These are phyloP conservation scores for Aepyceros melampus DNA, from an alignment of 2,113 vertebrate genomes.

Conservation along the genomic window DNA sequence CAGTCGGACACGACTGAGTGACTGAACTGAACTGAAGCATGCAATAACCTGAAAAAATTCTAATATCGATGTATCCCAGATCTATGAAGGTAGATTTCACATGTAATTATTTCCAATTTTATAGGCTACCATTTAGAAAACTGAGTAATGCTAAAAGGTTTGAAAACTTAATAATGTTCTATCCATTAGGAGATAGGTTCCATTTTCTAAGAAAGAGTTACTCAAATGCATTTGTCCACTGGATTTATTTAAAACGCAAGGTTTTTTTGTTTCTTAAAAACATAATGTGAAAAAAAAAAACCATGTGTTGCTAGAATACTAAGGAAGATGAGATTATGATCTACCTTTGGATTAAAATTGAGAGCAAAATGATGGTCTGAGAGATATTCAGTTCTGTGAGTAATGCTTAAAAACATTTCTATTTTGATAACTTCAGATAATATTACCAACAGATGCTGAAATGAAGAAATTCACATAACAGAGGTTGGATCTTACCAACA, in stretches of 20 bases:
- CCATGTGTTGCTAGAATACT: background rate
- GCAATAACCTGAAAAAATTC: background rate
- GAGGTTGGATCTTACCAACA: background rate
- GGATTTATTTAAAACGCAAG: background rate
- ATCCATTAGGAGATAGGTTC: background rate
- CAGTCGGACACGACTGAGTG: too few relatives aligned
- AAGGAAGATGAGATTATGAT: background rate
- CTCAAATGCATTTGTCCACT: background rate
- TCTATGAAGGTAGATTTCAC: background rate
- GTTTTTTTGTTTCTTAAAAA: background rate
- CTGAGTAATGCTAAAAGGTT: background rate
- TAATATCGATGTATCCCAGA: background rate
- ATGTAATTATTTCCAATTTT: background rate
- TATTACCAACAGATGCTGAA: background rate
- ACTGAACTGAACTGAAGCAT: too few relatives aligned
- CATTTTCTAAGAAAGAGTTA: background rate
- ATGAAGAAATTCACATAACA: constrained; percentile 13
- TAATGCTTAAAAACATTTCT: background rate
- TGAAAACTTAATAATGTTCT: background rate
- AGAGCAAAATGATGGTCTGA: background rate
- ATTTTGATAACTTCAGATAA: constrained; percentile 26
- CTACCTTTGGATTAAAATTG: background rate
- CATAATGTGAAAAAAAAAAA: background rate
- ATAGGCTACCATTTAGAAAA: background rate
- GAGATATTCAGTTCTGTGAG: background rate